phyloP scores from a whole-genome alignment of 2,888 invertebrate species.

The Hyppa rectilinea region DNA sequence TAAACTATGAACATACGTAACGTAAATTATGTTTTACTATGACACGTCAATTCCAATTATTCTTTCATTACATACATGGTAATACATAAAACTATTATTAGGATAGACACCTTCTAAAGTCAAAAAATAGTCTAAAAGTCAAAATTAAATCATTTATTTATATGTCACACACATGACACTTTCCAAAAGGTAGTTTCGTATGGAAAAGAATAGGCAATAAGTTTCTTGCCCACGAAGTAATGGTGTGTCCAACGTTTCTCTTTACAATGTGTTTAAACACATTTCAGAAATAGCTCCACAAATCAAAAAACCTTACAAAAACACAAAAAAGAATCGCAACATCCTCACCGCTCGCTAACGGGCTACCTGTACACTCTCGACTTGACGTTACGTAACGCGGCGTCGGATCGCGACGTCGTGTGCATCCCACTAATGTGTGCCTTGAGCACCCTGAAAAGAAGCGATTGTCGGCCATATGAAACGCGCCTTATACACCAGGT shows the following conservation, averaged over 20 bases:
- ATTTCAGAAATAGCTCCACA: not conserved
- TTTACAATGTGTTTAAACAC: too few relatives aligned
- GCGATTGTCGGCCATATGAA: conserved; percentile 27
- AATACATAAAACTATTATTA: not conserved
- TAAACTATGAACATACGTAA: too few relatives aligned
- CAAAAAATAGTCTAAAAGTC: not conserved
- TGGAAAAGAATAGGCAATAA: too few relatives aligned
- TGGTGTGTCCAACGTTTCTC: too few relatives aligned
- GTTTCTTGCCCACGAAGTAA: too few relatives aligned
- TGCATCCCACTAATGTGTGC: conserved; percentile 37
- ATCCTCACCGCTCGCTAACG: conserved; percentile 20
- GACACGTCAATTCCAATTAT: too few relatives aligned
- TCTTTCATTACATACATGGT: too few relatives aligned
- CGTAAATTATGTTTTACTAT: not conserved
- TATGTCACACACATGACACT: too few relatives aligned
- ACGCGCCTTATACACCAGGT: conserved; percentile 14
- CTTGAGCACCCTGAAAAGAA: conserved; percentile 26
- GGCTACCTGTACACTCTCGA: conserved; percentile 12
- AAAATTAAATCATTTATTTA: too few relatives aligned
- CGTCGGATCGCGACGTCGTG: conserved; percentile 26
- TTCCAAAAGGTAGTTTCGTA: too few relatives aligned
- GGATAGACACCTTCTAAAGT: not conserved
- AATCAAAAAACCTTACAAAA: not conserved
- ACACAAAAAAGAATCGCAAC: not conserved
- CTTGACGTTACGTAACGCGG: conserved; percentile 12